A percentile compares a stretch with the other conserved stretches of the same genome.
phyloP scores from a whole-genome alignment of 1,140 invertebrate genomes.

The Phymorhynchus buccinoides region DNA sequence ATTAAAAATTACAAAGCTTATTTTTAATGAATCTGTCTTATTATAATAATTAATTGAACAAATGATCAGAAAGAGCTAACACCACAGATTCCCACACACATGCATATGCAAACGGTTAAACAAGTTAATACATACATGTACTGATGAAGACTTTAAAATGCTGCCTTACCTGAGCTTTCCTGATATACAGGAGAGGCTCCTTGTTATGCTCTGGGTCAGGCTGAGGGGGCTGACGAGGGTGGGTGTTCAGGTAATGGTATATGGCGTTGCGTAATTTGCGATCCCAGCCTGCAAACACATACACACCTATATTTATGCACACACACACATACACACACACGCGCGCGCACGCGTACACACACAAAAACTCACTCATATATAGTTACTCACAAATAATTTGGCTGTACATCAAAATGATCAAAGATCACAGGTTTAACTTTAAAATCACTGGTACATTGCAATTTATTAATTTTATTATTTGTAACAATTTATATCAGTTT shows the following conservation, averaged over 20 bases:
- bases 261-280: constrained; percentile 67
- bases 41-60: too few species aligned
- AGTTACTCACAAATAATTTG: too few species aligned
- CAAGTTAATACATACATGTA: not conserved
- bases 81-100: not conserved
- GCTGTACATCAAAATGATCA: too few species aligned
- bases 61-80: not conserved
- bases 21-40: too few species aligned
- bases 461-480: too few species aligned
- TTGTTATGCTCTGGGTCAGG: constrained; percentile 62
- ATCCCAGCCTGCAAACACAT: constrained; percentile 62
- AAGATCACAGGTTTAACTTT: too few species aligned
- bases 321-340: not conserved
- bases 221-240: constrained; percentile 48
- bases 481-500: too few species aligned
- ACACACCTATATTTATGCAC: too few species aligned
- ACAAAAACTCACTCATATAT: too few species aligned
- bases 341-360: too few species aligned
- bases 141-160: not conserved
- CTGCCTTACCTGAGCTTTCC: constrained; percentile 81
- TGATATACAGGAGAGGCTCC: constrained; percentile 80
- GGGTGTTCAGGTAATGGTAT: constrained; percentile 63
- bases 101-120: not conserved
- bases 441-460: too few species aligned
- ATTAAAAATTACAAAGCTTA: too few species aligned